Base-by-base conservation (phyloP, 2,888 invertebrate genomes). In the Aphelenchoides bicaudatus region DNA sequence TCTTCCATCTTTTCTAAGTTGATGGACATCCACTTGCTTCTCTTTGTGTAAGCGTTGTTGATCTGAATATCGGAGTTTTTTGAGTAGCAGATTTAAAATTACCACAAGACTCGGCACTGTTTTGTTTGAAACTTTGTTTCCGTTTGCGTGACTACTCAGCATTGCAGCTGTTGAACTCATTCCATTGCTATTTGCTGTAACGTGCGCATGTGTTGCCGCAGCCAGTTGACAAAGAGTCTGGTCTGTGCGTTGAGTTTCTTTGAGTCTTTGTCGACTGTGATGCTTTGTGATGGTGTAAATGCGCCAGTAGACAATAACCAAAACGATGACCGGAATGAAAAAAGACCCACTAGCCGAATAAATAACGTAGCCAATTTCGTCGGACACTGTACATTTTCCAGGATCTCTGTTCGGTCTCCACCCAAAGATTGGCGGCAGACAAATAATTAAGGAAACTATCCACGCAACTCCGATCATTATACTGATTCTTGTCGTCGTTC, bases 321-420 rank as follows among this genome's bases (percentile, higher is more conserved):
- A 61, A 50, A 78, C 72, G 56, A 93, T 90, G 79, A 92, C 91
- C 63, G 98, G 96, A 81, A 98, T 91, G 86, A 92, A 98, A 86
- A 98, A 98, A 78, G 94, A 96, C 74, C 96, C 96, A 77, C 93
- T 85, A 21, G 94, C 91, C 21, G 94, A 96, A 83, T 96, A 98
- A 23, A 54, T 46, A 4, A 54, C 47, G 16, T 54, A 54, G 16
- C 94, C 71, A 19, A 70, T 28, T 39, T 73, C 71, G 25, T 65
- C 63, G 58, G 69, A 68, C 27, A 72, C 64, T 4, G 68, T 39
- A 43, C 63, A 61, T 39, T 54, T 37, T 27, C 67, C 61, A 8
- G 62, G 62, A 30, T 53, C 56, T 31, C 72, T 58, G 23, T 69
- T 66, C 8, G 72, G 73, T 25, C 74, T 59, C 76, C 78, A 78